Base-by-base conservation (phyloP, 2,113 vertebrate genomes). In the Oceanodroma tethys region DNA sequence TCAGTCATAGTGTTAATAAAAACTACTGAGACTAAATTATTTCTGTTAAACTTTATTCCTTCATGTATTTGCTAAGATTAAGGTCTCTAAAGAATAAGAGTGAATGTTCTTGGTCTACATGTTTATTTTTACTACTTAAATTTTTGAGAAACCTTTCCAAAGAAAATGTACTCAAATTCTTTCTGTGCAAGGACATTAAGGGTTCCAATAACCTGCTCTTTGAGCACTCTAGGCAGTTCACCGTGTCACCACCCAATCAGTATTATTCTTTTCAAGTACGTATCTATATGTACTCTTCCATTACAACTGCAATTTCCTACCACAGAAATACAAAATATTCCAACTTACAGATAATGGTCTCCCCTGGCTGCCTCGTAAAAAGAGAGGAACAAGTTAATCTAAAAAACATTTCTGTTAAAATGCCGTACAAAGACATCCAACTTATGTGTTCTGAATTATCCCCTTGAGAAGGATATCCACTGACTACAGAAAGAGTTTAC, bases 391-490 rank as follows among this genome's bases (percentile, higher is more conserved):
- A 45, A 43, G 3, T 38, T 40, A 5, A 70, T 66, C 50, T 25
- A 0, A 45, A 25, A 81, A 22, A 0, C 8, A 48, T 22, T 48
- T 2, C 21, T 9, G 4, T 48, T 53, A 71, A 88, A 93, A 62
- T 66, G 19, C 5, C 2, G 2, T 60, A 78, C 4, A 52, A 78
- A 81, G 38, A 0, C 20, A 71, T 58, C 15, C 30, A 83, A 4
- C 1, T 47, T 84, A 19, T 0, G 0, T 70, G 12, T 60, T 74
- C 42, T 80, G 48, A 70, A 9, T 70, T 68, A 70, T 43, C 12
- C 10, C 23, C 42, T 60, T 60, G 32, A 86, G 55, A 74, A 81
- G 4, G 10, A 48, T 66, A 81, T 40, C 27, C 36, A 65, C 13
- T 62, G 55, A 62, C 18, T 79, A 40, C 21, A 68, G 43, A 67